Evolutionary conservation across 2,888 invertebrate species (phyloP), one percentile per base, ranked within the genome.

Genomic region (Macaria notata): DNA sequence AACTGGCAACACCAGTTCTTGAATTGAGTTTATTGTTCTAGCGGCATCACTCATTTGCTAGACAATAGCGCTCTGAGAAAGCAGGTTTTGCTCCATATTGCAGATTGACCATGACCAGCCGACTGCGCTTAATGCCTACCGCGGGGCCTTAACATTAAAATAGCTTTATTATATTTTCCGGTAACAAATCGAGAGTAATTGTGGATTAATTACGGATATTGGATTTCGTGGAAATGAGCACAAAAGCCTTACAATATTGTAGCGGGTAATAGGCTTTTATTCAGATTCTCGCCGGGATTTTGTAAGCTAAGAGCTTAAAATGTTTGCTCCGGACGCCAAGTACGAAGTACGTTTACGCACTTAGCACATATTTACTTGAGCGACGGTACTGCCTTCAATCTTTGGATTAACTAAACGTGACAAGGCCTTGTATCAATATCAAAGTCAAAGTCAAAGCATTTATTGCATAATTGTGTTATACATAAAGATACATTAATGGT

Each of bases 71-170:
- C 63, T 75, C 73, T 71, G 76, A 78, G 84, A 84, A 79, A 84
- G 83, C 73, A 69, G 72, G 75, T 67, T 69, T 58, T 72, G 84
- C 68, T 74, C 84, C 62, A 78, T 74, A 82, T 83, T 76, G 71
- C 71, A 73, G 78, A 80, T 83, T 79, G 78, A 81, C 79, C 84
- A 77, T 81, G 78, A 84, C 80, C 67, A 65, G 60, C 68, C 65
- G 65, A 63, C 71, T 65, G 66, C 62, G 57, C 55, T 61, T 54
- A 55, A 55, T 50, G 59, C 41, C 33, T 48, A 53, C 51, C 38
- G 42, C 44, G 46, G 51, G 52, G 59, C 62, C 62, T 61, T 63
- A 61, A 63, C 63, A 61, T 62, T 65, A 61, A 57, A 58, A 56
- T 56, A 41, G 55, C 60, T 57, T 62, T 59, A 67, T 63, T 61